A percentile compares a stretch with the other conserved stretches of the same genome.
Evolutionary conservation across 2,113 vertebrate genomes (phyloP).

Genomic region (Uropsilus gracilis): DNA sequence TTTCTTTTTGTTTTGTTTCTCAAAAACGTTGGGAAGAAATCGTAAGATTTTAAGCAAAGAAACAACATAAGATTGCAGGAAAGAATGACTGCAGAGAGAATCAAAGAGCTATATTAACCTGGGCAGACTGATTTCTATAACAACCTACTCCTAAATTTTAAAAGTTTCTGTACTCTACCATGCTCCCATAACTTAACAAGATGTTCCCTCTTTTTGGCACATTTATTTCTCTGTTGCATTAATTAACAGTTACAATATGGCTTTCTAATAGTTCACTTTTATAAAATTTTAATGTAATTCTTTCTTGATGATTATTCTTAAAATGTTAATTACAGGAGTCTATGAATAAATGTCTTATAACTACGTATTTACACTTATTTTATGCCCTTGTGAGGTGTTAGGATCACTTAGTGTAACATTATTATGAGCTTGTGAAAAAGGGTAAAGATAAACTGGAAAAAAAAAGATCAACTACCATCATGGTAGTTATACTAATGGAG

Average conservation of each 20-base stretch:
- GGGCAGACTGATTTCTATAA: no score
- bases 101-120: no score
- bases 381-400: not conserved
- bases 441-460: not conserved
- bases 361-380: constrained; percentile 9
- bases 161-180: not conserved
- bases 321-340: not conserved
- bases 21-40: no score
- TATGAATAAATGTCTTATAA: not conserved
- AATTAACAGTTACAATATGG: not conserved
- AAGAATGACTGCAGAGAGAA: no score
- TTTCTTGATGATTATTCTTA: not conserved
- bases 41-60: no score
- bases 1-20: no score
- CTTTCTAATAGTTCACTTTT: not conserved
- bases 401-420: not conserved
- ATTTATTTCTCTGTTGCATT: not conserved
- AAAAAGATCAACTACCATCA: not conserved
- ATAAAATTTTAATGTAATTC: not conserved
- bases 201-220: not conserved
- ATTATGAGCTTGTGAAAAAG: not conserved
- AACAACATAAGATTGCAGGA: no score
- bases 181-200: not conserved
- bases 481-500: not conserved
- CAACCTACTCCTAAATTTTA: no score